A percentile compares a stretch with the other conserved stretches of the same genome.
Evolutionary conservation across 2,888 invertebrate genomes (phyloP).

Genomic region (Scaptomyza polygonia): DNA sequence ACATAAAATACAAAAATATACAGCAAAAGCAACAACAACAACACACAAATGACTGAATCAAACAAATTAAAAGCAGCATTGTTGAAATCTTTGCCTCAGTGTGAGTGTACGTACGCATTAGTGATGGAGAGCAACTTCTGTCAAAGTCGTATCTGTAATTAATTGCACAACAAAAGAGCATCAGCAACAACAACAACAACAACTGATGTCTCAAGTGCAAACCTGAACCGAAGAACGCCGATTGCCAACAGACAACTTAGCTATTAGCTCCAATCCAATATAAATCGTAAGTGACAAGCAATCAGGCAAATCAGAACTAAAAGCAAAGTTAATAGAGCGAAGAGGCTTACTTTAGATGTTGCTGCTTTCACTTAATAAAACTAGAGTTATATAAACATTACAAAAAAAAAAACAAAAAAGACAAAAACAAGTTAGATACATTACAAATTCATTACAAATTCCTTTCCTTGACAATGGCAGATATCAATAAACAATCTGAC

Average conservation of each 20-base stretch:
- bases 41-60: constrained; percentile 45
- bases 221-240: neutral
- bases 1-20: constrained; percentile 21
- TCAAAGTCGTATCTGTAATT: constrained; percentile 57
- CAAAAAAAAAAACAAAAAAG: constrained; percentile 3
- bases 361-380: constrained; percentile 39
- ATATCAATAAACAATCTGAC: neutral
- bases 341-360: constrained; percentile 51
- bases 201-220: constrained; percentile 19
- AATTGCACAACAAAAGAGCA: constrained; percentile 44
- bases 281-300: constrained; percentile 35
- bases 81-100: constrained; percentile 15
- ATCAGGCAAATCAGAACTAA: constrained; percentile 37
- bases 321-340: constrained; percentile 5
- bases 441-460: constrained; percentile 1
- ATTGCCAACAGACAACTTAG: constrained; percentile 9
- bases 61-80: constrained; percentile 7
- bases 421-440: constrained; percentile 13
- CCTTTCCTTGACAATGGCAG: neutral
- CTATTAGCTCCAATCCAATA: constrained; percentile 19
- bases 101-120: neutral
- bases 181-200: constrained; percentile 18
- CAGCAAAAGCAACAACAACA: constrained; percentile 22
- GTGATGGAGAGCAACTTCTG: constrained; percentile 33
- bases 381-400: constrained; percentile 20